Evolutionary conservation across 2,113 vertebrate species (phyloP).

Genomic region (Melanerpes formicivorus): DNA sequence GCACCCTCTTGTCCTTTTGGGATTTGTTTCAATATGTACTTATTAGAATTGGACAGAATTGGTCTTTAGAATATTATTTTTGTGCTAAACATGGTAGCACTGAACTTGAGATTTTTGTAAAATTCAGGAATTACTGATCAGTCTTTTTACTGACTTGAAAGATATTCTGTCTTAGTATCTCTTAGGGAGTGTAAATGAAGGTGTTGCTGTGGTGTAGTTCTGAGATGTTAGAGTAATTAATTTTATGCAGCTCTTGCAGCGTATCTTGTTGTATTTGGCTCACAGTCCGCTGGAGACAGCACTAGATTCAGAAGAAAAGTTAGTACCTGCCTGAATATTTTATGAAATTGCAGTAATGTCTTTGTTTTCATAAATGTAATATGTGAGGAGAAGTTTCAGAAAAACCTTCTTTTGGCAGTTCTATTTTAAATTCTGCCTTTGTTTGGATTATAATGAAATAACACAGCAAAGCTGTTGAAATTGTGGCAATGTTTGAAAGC

Average conservation of each 20-base stretch:
- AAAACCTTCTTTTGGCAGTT: neutral
- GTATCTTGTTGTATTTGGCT: neutral
- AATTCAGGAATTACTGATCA: neutral
- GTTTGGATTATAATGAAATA: neutral
- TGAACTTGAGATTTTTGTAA: neutral
- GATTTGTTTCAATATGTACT: neutral
- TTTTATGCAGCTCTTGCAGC: neutral
- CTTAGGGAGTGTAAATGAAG: neutral
- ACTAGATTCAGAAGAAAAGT: neutral
- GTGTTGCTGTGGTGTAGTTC: neutral
- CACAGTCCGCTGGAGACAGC: neutral
- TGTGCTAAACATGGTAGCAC: neutral
- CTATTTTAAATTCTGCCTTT: neutral
- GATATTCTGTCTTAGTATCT: neutral
- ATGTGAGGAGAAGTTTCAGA: neutral
- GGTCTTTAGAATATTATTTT: neutral
- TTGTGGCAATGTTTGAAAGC: neutral
- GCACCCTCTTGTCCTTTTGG: neutral
- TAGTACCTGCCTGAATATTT: neutral
- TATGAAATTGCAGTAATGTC: neutral
- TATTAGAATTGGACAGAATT: neutral
- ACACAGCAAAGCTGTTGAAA: neutral
- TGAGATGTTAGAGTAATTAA: neutral
- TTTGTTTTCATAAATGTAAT: neutral
- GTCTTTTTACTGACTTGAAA: neutral